A percentile compares a stretch with the other conserved stretches of the same genome.
phyloP scores from a whole-genome alignment of 2,113 vertebrate species.

The Athene noctua region DNA sequence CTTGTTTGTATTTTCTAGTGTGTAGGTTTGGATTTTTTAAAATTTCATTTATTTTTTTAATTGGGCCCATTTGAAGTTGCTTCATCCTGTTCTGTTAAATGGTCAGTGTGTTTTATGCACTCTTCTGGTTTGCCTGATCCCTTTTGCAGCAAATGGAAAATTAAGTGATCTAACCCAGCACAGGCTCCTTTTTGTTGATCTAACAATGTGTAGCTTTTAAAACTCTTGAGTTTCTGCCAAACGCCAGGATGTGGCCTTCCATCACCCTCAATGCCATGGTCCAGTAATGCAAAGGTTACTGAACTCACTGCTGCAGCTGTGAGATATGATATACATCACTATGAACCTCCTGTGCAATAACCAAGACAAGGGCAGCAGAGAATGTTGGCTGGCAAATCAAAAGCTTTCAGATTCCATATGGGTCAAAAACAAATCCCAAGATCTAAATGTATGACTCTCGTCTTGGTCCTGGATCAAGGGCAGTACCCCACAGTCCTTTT shows the following conservation, averaged over 20 bases:
- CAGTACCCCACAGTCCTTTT: neutral
- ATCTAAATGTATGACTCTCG: neutral
- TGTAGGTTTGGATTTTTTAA: neutral
- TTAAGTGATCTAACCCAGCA: conserved; percentile 24
- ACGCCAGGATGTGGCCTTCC: neutral
- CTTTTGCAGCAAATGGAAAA: conserved; percentile 38
- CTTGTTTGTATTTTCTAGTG: neutral
- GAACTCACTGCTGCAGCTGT: conserved; percentile 29
- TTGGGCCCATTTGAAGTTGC: neutral
- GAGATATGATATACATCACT: conserved; percentile 24
- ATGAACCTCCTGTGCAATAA: neutral
- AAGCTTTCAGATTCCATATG: neutral
- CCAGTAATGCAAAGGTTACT: conserved; percentile 39
- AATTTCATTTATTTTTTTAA: neutral
- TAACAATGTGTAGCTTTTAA: conserved; percentile 42
- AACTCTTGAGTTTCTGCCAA: conserved; percentile 41
- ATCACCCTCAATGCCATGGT: neutral
- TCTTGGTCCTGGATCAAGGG: neutral
- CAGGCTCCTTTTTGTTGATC: neutral
- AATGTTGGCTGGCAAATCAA: neutral
- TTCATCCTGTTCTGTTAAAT: conserved; percentile 2
- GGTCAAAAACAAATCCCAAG: neutral
- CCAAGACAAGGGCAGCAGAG: neutral
- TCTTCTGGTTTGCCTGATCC: conserved; percentile 8
- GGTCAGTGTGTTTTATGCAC: neutral